Evolutionary conservation across 2,113 vertebrate species (phyloP).

Genomic region (Athene noctua): DNA sequence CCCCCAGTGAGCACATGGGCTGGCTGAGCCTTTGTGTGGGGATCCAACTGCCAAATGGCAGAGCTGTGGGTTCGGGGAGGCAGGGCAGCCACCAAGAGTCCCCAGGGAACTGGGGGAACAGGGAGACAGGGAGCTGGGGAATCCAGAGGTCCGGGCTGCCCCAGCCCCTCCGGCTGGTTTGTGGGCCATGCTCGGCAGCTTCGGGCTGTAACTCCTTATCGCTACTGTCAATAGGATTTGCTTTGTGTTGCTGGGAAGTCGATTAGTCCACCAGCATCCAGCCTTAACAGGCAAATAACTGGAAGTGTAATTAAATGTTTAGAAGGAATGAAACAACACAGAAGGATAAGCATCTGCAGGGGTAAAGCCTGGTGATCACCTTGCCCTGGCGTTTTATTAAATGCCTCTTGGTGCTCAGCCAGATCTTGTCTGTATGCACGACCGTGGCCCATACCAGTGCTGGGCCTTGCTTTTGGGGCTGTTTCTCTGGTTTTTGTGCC

Average conservation of each 20-base stretch:
- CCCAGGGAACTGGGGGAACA: not conserved
- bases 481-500: not conserved
- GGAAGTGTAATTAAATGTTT: not conserved
- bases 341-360: not conserved
- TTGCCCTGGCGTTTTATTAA: not conserved
- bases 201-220: not conserved
- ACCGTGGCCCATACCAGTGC: accelerated
- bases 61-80: too few relatives aligned
- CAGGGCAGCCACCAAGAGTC: not conserved
- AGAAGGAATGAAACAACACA: not conserved
- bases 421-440: not conserved
- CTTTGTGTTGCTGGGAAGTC: not conserved
- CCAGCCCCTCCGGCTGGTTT: not conserved
- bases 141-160: not conserved
- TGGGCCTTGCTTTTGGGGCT: not conserved
- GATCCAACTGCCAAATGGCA: not conserved
- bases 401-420: not conserved
- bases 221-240: not conserved
- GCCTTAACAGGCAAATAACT: not conserved
- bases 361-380: not conserved
- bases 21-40: not conserved
- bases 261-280: not conserved
- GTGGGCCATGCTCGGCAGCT: not conserved
- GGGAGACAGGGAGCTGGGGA: too few relatives aligned
- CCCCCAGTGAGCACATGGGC: not conserved